Evolutionary conservation across 2,113 vertebrate genomes (phyloP).

Genomic region (Ailurus styani): DNA sequence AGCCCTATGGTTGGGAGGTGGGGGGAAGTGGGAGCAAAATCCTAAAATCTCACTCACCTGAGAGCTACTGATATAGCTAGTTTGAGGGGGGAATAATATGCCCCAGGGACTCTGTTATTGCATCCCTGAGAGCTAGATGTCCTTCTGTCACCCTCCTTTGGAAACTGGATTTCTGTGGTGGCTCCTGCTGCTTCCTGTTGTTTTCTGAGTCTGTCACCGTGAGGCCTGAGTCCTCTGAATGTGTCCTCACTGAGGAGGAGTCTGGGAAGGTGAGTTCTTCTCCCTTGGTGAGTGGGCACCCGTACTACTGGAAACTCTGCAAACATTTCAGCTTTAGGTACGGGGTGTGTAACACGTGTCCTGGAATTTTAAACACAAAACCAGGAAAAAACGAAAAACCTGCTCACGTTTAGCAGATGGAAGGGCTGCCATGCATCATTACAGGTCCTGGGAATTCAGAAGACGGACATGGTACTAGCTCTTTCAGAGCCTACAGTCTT

Average conservation of each 20-base stretch:
- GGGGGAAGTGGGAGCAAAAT: background rate
- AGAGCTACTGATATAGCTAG: background rate
- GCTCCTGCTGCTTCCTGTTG: background rate
- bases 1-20: accelerated
- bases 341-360: background rate
- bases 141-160: background rate
- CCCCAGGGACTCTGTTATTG: background rate
- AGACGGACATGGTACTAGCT: background rate
- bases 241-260: background rate
- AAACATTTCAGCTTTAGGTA: background rate
- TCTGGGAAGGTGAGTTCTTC: background rate
- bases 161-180: background rate
- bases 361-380: background rate
- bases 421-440: background rate
- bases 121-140: background rate
- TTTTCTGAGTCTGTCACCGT: background rate
- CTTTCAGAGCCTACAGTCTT: background rate
- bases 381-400: background rate
- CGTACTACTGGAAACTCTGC: background rate
- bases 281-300: background rate
- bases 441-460: background rate
- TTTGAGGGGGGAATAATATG: background rate
- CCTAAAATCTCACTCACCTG: background rate
- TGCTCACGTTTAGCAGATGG: background rate
- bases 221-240: background rate